These are phyloP conservation scores for Cordilura impudica DNA, from an alignment of 2,888 invertebrate species.

Conservation along the genomic window DNA sequence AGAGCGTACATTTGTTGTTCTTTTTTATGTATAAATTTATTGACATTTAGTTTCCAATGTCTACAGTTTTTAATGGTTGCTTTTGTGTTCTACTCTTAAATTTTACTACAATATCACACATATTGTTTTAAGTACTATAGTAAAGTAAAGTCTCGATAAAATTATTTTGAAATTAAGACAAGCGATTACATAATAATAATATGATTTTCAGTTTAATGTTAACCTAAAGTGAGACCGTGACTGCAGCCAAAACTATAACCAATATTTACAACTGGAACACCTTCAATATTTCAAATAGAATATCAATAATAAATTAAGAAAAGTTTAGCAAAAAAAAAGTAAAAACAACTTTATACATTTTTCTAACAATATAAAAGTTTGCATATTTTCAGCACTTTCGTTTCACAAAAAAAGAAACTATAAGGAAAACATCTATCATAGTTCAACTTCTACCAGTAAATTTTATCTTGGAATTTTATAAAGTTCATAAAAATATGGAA, in stretches of 20 bases:
- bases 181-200: too few relatives aligned
- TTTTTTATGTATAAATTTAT: conserved; percentile 7
- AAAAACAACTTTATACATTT: neutral
- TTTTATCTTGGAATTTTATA: neutral
- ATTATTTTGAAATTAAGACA: neutral
- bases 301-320: too few relatives aligned
- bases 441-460: neutral
- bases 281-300: neutral
- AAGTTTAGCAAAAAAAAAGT: too few relatives aligned
- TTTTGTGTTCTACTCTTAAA: conserved; percentile 7
- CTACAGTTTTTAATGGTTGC: conserved; percentile 33
- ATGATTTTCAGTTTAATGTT: too few relatives aligned
- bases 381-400: neutral
- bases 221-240: too few relatives aligned
- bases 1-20: neutral
- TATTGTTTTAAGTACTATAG: neutral
- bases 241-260: too few relatives aligned
- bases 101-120: conserved; percentile 16
- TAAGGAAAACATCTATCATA: neutral
- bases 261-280: too few relatives aligned
- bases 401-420: neutral
- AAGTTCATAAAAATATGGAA: neutral
- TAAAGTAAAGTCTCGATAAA: neutral
- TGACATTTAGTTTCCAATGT: conserved; percentile 39
- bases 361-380: neutral